Evolutionary conservation across 2,888 invertebrate species (phyloP), one percentile per base, ranked within the genome.

Genomic region (Mythimna vitellina): DNA sequence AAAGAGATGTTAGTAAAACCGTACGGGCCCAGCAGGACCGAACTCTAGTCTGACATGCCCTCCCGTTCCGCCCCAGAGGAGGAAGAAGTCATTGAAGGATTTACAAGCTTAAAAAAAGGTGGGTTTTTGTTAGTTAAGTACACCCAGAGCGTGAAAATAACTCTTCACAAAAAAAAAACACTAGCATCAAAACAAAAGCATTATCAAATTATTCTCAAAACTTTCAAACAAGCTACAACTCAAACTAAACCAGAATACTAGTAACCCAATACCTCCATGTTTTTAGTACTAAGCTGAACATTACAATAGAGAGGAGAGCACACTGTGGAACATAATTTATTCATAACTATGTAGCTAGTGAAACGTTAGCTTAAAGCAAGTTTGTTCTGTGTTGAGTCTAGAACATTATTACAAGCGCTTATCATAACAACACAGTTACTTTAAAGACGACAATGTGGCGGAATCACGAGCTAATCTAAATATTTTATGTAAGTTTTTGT

Each of bases 321-420:
- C 69, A 79, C 76, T 61, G 62, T 61, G 62, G 61, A 72, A 69
- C 63, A 73, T 86, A 81, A 83, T 82, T 65, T 85, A 85, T 85
- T 85, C 82, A 82, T 65, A 76, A 73, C 71, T 80, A 78, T 49
- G 71, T 71, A 73, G 32, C 64, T 29, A 81, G 57, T 29, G 67
- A 64, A 82, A 75, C 58, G 80, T 78, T 82, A 70, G 82, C 70
- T 72, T 65, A 57, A 70, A 70, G 63, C 66, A 73, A 83, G 84
- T 79, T 84, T 76, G 72, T 84, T 58, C 67, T 74, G 70, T 65
- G 78, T 78, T 58, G 56, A 74, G 70, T 69, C 63, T 76, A 79
- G 73, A 76, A 74, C 42, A 74, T 73, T 82, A 82, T 71, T 81
- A 78, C 65, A 60, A 65, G 58, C 53, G 60, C 68, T 78, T 73